Evolutionary conservation across 2,888 invertebrate species (phyloP).

Genomic region (Geophilus truncorum): DNA sequence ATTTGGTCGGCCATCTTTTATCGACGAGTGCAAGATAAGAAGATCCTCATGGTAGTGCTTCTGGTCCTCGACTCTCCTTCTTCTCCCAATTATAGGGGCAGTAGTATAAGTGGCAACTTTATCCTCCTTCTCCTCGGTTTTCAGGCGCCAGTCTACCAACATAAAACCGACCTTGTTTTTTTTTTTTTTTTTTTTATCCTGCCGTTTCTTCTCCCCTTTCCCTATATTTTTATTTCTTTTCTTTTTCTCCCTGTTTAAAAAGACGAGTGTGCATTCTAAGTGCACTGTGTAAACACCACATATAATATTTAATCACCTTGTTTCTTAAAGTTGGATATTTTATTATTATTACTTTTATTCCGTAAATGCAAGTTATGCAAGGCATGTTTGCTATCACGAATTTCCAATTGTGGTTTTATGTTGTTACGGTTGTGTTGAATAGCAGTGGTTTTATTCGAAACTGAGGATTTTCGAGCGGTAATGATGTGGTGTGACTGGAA

Average conservation of each 20-base stretch:
- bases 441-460: background rate
- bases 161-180: slow-evolving; percentile 10
- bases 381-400: too few species aligned
- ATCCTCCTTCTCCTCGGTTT: background rate
- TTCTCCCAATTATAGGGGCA: slow-evolving; percentile 5
- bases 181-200: background rate
- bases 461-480: background rate
- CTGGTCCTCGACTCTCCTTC: background rate
- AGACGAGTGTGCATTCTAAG: too few species aligned
- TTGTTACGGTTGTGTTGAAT: background rate
- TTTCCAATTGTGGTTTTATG: background rate
- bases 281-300: too few species aligned
- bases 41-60: background rate
- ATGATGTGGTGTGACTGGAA: background rate
- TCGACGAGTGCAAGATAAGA: background rate
- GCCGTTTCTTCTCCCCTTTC: too few species aligned
- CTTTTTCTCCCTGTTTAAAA: background rate
- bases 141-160: slow-evolving; percentile 10
- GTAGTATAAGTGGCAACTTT: slow-evolving; percentile 10
- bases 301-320: too few species aligned
- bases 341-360: too few species aligned
- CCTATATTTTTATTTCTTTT: background rate
- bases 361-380: too few species aligned
- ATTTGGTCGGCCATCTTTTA: background rate
- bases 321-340: too few species aligned